These are phyloP conservation scores for Corvus hawaiiensis DNA, from an alignment of 2,113 vertebrate species.

Conservation along the genomic window DNA sequence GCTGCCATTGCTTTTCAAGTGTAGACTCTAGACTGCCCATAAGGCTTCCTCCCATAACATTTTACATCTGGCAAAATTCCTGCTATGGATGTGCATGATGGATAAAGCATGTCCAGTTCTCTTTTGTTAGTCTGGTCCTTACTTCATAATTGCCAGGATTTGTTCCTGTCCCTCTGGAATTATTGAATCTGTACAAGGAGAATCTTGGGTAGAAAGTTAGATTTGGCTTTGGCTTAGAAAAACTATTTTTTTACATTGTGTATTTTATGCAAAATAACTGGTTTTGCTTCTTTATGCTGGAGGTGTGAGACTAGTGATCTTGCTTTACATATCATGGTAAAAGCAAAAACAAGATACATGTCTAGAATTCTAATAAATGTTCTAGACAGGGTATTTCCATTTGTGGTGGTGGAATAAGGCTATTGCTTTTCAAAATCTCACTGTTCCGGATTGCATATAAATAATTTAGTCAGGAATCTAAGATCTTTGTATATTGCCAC, in stretches of 20 bases:
- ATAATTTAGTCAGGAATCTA: conserved; percentile 22
- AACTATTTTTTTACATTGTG: background rate
- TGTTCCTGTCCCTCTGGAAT: background rate
- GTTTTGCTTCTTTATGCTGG: background rate
- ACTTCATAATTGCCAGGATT: background rate
- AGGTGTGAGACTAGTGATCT: background rate
- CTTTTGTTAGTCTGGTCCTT: background rate
- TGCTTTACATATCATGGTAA: background rate
- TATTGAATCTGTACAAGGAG: background rate
- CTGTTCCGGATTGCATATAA: background rate
- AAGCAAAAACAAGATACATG: background rate
- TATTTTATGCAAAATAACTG: background rate
- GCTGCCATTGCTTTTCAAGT: background rate
- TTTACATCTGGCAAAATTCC: background rate
- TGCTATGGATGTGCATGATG: background rate
- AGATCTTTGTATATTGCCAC: conserved; percentile 25
- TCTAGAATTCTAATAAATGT: background rate
- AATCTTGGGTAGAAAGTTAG: background rate
- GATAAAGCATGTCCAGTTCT: background rate
- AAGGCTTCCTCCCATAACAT: background rate
- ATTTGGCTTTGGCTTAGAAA: background rate
- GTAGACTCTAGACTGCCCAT: background rate
- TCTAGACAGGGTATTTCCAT: background rate
- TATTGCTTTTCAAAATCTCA: conserved; percentile 15
- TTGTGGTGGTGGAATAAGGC: background rate